Percentiles rank a stretch among this genome's conserved stretches.
These are phyloP conservation scores for Monomorium pharaonis DNA, from an alignment of 1,140 invertebrate species.

Conservation along the genomic window DNA sequence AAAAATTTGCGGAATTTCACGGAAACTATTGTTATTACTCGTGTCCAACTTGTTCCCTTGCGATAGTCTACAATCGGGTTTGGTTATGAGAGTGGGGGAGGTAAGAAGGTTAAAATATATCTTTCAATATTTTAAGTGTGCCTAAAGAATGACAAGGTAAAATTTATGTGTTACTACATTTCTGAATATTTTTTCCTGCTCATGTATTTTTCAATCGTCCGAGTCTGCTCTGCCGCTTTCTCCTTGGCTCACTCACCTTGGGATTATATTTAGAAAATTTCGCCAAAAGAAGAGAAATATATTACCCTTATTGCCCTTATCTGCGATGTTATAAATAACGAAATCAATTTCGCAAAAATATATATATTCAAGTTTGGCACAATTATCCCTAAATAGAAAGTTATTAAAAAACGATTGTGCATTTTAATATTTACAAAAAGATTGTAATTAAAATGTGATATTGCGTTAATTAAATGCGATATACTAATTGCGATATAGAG, in stretches of 20 bases:
- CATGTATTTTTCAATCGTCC: not conserved
- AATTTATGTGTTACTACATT: not conserved
- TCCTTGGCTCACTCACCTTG: not conserved
- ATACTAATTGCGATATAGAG: too few species aligned
- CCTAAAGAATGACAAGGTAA: not conserved
- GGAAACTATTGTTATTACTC: not conserved
- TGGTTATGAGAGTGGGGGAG: not conserved
- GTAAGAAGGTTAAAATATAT: not conserved
- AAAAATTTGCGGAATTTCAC: not conserved
- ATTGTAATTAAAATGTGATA: not conserved
- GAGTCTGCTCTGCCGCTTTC: constrained; percentile 1
- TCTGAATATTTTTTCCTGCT: constrained; percentile 12
- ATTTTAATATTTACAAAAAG: not conserved
- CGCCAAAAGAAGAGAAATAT: not conserved
- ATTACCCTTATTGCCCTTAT: not conserved
- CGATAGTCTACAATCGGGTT: not conserved
- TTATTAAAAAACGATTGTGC: not conserved
- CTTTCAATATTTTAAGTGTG: not conserved
- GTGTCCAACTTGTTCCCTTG: not conserved
- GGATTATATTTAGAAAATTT: not conserved
- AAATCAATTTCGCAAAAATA: not conserved
- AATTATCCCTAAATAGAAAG: not conserved
- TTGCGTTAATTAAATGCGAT: not conserved
- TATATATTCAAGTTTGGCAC: not conserved
- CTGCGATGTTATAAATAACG: not conserved